These are phyloP conservation scores for Sinocyclocheilus rhinocerous DNA, from an alignment of 2,113 vertebrate species.

Conservation along the genomic window DNA sequence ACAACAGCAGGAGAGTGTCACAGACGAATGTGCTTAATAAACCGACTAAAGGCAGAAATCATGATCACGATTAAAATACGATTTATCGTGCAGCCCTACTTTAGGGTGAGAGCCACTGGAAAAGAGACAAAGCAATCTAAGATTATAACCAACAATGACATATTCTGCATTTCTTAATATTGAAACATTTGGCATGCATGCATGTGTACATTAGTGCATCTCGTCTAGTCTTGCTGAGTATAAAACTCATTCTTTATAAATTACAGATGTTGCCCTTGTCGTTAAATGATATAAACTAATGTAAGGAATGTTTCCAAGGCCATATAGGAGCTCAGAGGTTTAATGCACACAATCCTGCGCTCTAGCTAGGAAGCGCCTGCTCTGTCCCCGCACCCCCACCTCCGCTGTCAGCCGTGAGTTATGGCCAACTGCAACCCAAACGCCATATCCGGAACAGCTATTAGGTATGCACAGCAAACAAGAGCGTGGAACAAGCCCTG, in stretches of 20 bases:
- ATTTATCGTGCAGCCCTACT: not conserved
- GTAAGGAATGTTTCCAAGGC: conserved; percentile 11
- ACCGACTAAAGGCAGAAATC: not conserved
- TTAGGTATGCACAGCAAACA: conserved; percentile 64
- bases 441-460: conserved; percentile 57
- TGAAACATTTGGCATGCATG: not conserved
- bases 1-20: too few species aligned
- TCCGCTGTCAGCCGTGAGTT: conserved; percentile 62
- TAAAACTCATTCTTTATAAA: conserved; percentile 13
- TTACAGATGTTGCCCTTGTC: not conserved
- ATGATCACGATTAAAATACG: not conserved
- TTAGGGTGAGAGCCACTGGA: conserved; percentile 16
- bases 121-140: not conserved
- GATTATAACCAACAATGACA: not conserved
- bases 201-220: not conserved
- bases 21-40: not conserved
- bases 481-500: conserved; percentile 56
- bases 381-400: conserved; percentile 43
- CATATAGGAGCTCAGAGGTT: not conserved
- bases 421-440: conserved; percentile 54
- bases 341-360: conserved; percentile 13
- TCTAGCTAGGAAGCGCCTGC: conserved; percentile 26
- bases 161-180: not conserved
- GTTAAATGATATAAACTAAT: conserved; percentile 23
- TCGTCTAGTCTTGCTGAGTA: not conserved